These are phyloP conservation scores for Eupithecia subfuscata DNA, from an alignment of 2,888 invertebrate species.

Conservation along the genomic window DNA sequence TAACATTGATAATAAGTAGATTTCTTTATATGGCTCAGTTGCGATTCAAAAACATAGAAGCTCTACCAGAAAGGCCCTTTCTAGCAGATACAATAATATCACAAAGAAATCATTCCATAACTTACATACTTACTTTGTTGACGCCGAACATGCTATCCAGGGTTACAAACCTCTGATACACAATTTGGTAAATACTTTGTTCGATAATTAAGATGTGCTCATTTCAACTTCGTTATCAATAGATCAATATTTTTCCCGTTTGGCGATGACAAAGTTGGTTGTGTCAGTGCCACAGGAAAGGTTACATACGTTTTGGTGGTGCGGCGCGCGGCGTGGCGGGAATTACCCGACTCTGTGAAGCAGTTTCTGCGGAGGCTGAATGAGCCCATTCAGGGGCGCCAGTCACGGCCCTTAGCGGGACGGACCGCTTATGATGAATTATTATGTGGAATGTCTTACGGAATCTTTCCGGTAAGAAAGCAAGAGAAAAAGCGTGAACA, in stretches of 20 bases:
- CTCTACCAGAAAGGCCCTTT: neutral
- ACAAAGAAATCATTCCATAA: neutral
- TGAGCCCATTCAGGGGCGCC: slow-evolving; percentile 28
- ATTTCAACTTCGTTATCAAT: neutral
- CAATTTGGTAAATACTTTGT: too few species aligned
- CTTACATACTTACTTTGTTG: neutral
- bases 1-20: neutral
- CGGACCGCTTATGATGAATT: slow-evolving; percentile 17
- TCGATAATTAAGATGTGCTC: neutral
- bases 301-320: neutral
- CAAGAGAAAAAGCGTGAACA: slow-evolving; percentile 21
- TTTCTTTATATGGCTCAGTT: too few species aligned
- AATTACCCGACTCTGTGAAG: neutral
- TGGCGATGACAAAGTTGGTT: neutral
- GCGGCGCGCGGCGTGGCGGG: too few species aligned
- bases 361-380: slow-evolving; percentile 21
- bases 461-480: neutral
- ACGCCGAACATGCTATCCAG: neutral
- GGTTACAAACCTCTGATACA: neutral
- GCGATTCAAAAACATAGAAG: too few species aligned
- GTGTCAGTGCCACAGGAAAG: neutral
- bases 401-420: slow-evolving; percentile 6
- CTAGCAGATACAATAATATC: neutral
- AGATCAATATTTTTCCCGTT: neutral
- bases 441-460: slow-evolving; percentile 16